Conservation (phyloP, 92 coral and sea anemone genomes). For the Isaurus tuberculatus region DNA sequence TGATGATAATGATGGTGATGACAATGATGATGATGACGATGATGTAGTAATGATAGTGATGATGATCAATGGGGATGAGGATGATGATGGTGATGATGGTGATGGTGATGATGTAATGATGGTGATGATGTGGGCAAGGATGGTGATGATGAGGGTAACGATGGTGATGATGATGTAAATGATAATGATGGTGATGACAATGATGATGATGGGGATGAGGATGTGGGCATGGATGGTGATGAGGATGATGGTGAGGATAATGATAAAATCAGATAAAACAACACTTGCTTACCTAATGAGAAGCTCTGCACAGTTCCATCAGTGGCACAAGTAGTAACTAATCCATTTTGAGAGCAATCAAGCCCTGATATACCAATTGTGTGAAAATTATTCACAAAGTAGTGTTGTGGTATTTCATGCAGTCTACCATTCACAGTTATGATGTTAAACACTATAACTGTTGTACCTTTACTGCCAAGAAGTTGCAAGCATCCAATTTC, state of each 20-base stretch:
- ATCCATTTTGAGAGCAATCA: constrained; percentile 55
- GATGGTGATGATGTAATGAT: too few relatives aligned
- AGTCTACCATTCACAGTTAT: constrained; percentile 17
- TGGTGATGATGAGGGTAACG: too few relatives aligned
- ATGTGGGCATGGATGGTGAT: neutral
- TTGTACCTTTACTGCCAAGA: constrained; percentile 38
- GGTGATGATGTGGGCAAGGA: too few relatives aligned
- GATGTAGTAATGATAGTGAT: too few relatives aligned
- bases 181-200: neutral
- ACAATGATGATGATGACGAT: too few relatives aligned
- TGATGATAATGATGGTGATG: too few relatives aligned
- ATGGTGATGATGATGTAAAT: too few relatives aligned
- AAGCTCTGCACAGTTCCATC: constrained; percentile 70
- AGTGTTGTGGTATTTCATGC: constrained; percentile 33
- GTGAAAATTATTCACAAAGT: constrained; percentile 59
- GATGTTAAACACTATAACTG: constrained; percentile 18
- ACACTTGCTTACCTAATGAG: constrained; percentile 44
- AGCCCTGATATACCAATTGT: constrained; percentile 68
- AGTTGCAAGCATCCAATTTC: constrained; percentile 13
- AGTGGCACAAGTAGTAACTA: constrained; percentile 57
- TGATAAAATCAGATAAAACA: neutral
- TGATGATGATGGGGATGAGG: too few relatives aligned
- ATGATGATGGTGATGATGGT: too few relatives aligned
- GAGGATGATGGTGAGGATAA: neutral
- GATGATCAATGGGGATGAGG: too few relatives aligned